Base-by-base conservation (phyloP, 2,113 vertebrate species). In the Nothocercus nigrocapillus region DNA sequence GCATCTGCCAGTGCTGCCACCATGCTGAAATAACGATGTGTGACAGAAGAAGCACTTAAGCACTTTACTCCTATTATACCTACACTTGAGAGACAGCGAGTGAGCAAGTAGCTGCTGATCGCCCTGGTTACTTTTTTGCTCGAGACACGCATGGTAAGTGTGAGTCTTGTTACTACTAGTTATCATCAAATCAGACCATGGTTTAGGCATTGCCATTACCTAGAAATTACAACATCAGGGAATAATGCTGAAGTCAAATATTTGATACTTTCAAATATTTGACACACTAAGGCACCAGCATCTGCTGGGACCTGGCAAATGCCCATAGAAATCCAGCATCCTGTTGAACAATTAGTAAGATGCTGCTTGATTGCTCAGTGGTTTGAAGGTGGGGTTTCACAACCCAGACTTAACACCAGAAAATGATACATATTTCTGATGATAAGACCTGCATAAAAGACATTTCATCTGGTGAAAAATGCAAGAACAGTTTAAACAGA, bases 231-330 rank as follows among this genome's bases (percentile, higher is more conserved):
- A 84, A 19, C 30, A 38, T 47, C 66, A 64, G 15, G 6, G 9
- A 85, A 76, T 4, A 82, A 22, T 11, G 22, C 3, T 89, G 6
- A 42, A 61, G 82, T 62, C 32, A 81, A 76, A 53, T 62, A 91
- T 88, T 84, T 94, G 82, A 30, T 30, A 56, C 42, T 82, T 25
- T 62, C 32, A 81, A 76, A 53, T 62, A 91, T 88, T 84, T 94
- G 82, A 30, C 30, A 56, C 42, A 79, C 25, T 47, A 83, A 89
- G 40, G 28, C 11, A 36, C 82, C 84, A n/a, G 5, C 19, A 79
- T 79, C 28, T 76, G 15, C 28, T 79, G 56, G 66, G 59, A 18
- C 73, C 21, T 53, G 62, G 34, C 28, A 72, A 87, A 85, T 51
- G 22, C 24, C 19, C 10, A 63, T 6, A 82, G 84, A 80, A 91